Conservation (phyloP, 1,140 invertebrate species). For the Trachymyrmex septentrionalis region DNA sequence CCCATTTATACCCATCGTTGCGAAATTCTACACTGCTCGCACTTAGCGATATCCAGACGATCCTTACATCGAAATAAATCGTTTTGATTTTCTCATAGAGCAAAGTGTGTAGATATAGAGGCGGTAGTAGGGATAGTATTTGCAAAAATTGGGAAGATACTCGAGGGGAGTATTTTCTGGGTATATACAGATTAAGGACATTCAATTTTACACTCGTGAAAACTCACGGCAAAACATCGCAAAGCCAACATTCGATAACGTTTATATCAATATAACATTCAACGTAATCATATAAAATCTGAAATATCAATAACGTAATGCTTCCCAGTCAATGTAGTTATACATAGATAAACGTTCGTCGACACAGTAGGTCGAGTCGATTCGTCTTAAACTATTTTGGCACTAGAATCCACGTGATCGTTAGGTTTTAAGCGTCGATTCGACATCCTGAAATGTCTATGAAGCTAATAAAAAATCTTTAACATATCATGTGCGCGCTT, state of each 20-base stretch:
- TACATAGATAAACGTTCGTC: constrained; percentile 64
- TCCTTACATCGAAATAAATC: neutral
- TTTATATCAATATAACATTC: constrained; percentile 74
- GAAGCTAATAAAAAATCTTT: constrained; percentile 59
- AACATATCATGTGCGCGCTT: constrained; percentile 30
- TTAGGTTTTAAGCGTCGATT: constrained; percentile 67
- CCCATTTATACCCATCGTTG: neutral
- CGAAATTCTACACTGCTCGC: neutral
- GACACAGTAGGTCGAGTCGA: constrained; percentile 26
- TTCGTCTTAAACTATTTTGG: constrained; percentile 81
- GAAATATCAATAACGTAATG: constrained; percentile 79
- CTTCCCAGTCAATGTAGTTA: constrained; percentile 69
- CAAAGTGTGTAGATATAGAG: neutral
- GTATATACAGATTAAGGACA: constrained; percentile 31
- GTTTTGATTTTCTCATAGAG: constrained; percentile 10
- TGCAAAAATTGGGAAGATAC: neutral
- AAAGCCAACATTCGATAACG: constrained; percentile 73
- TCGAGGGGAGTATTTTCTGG: neutral
- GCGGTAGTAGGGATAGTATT: neutral
- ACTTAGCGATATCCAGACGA: neutral
- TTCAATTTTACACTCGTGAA: constrained; percentile 3
- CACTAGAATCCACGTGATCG: constrained; percentile 80
- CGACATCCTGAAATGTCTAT: constrained; percentile 55
- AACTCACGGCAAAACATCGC: constrained; percentile 53
- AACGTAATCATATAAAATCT: constrained; percentile 84